A percentile compares a stretch with the other conserved stretches of the same genome.
Conservation (phyloP, 2,797 vertebrate species). For the Huso huso region DNA sequence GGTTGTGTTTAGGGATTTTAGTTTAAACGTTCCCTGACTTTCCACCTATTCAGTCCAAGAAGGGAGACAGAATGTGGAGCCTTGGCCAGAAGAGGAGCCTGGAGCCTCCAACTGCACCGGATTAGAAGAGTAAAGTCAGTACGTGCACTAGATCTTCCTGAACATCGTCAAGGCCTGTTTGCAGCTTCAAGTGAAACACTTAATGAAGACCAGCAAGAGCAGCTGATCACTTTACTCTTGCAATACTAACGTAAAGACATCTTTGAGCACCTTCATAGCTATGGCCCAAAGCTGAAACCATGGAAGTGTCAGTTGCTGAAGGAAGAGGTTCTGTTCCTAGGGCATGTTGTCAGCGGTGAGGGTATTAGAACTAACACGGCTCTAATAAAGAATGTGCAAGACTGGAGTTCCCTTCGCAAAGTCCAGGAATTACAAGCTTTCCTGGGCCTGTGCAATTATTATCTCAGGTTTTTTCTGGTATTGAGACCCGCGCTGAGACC, state of each 20-base stretch:
- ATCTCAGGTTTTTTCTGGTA: background rate
- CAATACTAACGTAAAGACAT: background rate
- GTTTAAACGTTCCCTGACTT: constrained; percentile 8
- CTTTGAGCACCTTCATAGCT: background rate
- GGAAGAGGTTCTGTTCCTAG: background rate
- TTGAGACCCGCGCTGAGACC: background rate
- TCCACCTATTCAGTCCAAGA: background rate
- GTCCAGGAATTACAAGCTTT: constrained; percentile 18
- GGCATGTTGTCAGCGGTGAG: background rate
- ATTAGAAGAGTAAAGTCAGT: too few relatives aligned
- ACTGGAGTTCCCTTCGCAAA: background rate
- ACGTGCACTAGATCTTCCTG: too few relatives aligned
- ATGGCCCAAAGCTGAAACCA: background rate
- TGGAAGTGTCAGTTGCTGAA: background rate
- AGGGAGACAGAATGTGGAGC: too few relatives aligned
- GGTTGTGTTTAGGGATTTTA: constrained; percentile 12
- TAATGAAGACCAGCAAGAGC: too few relatives aligned
- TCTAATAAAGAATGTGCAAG: background rate
- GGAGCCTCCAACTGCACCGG: too few relatives aligned
- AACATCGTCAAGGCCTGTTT: too few relatives aligned
- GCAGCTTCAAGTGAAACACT: too few relatives aligned
- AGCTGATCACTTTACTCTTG: too few relatives aligned
- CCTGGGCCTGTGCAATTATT: constrained; percentile 3
- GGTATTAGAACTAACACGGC: background rate
- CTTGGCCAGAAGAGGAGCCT: too few relatives aligned